Conservation (phyloP, 2,797 vertebrate species). For the Coranthus polyacanthus region DNA sequence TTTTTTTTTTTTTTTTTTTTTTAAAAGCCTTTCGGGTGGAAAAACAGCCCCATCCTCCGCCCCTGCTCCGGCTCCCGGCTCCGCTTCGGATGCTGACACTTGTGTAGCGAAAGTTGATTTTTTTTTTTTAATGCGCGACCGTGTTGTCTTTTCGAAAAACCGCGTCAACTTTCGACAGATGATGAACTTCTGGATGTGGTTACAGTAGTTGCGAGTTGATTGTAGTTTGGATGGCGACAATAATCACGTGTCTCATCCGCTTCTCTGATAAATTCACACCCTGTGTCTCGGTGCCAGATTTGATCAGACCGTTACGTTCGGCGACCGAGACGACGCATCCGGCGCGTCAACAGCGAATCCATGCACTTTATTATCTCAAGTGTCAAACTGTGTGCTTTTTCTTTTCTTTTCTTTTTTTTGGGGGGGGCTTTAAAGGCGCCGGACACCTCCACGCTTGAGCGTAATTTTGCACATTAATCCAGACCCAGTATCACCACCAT, state of each 20-base stretch:
- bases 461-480: neutral
- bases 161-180: conserved; percentile 22
- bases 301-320: conserved; percentile 1
- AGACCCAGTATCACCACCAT: neutral
- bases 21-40: conserved; percentile 38
- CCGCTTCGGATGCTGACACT: conserved; percentile 34
- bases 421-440: neutral
- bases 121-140: conserved; percentile 15
- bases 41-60: conserved; percentile 57
- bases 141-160: neutral
- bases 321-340: no score
- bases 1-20: no score
- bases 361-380: neutral
- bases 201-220: neutral
- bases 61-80: neutral
- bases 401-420: neutral
- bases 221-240: neutral
- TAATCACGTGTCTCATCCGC: neutral
- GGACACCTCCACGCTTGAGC: neutral
- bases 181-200: conserved; percentile 15
- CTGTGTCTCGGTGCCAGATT: conserved; percentile 1
- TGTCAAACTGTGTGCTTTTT: neutral
- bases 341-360: no score
- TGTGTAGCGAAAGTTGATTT: conserved; percentile 60
- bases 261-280: conserved; percentile 4